Conservation (phyloP, 53 echinoderm and acorn worm species). For the Holothuria leucospilota region DNA sequence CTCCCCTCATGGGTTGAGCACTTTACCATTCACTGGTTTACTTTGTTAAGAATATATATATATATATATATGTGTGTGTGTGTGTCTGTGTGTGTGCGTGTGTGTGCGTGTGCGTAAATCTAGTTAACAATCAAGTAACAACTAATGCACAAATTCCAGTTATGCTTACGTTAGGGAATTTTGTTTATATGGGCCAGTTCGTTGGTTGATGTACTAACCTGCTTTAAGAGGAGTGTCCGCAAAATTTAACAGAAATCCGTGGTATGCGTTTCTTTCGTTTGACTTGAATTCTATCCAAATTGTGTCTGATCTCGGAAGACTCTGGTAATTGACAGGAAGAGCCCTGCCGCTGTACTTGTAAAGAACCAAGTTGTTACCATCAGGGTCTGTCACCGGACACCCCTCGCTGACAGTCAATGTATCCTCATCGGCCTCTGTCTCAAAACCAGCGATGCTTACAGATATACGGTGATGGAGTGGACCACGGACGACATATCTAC, state of each 20-base stretch:
- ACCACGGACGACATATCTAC: slow-evolving; percentile 18
- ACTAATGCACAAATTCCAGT: too few relatives aligned
- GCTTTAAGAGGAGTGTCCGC: slow-evolving; percentile 67
- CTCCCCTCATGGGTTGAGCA: too few relatives aligned
- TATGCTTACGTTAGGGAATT: too few relatives aligned
- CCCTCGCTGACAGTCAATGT: slow-evolving; percentile 79
- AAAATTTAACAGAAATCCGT: slow-evolving; percentile 74
- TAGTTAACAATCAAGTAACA: too few relatives aligned
- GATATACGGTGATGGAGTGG: slow-evolving; percentile 23
- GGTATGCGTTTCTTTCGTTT: slow-evolving; percentile 48
- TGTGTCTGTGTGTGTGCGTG: too few relatives aligned
- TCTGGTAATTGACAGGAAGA: slow-evolving; percentile 57
- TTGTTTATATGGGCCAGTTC: too few relatives aligned
- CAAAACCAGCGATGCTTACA: slow-evolving; percentile 26
- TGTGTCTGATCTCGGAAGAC: slow-evolving; percentile 68
- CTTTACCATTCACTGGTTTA: too few relatives aligned
- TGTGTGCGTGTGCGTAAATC: too few relatives aligned
- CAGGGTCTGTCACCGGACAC: slow-evolving; percentile 16
- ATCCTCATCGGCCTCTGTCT: slow-evolving; percentile 37
- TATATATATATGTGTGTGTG: too few relatives aligned
- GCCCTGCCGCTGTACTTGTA: slow-evolving; percentile 74
- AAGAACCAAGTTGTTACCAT: slow-evolving; percentile 62
- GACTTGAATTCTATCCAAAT: slow-evolving; percentile 80
- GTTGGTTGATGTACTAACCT: slow-evolving; percentile 6
- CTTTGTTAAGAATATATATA: too few relatives aligned